phyloP scores from a whole-genome alignment of 2,797 vertebrate genomes.

The Platyrinchus mystaceus region DNA sequence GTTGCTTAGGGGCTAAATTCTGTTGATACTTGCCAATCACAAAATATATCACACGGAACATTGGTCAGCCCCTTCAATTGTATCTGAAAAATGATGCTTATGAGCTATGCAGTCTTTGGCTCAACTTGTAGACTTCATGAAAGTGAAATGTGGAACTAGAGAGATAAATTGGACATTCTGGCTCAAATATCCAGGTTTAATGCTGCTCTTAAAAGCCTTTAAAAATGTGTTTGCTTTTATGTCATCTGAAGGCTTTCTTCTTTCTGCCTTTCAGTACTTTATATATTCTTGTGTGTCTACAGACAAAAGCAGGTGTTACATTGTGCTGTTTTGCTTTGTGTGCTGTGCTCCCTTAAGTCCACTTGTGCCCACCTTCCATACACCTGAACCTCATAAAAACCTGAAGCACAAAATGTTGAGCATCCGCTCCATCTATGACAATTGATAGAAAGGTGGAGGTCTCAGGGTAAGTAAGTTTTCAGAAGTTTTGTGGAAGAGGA shows the following conservation, averaged over 20 bases:
- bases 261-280: not conserved
- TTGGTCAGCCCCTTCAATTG: not conserved
- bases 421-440: fast-evolving
- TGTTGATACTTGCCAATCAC: not conserved
- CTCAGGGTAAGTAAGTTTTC: not conserved
- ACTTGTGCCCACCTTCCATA: not conserved
- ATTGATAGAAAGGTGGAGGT: not conserved
- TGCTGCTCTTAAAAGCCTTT: not conserved
- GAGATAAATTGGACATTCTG: not conserved
- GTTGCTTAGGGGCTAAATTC: not conserved
- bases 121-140: not conserved
- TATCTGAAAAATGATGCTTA: not conserved
- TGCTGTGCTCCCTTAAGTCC: not conserved
- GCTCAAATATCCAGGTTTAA: not conserved
- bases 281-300: not conserved
- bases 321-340: not conserved
- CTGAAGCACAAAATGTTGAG: not conserved
- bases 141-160: not conserved
- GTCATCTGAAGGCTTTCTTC: not conserved
- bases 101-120: not conserved
- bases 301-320: not conserved
- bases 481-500: not conserved
- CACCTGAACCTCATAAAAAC: not conserved
- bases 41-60: not conserved
- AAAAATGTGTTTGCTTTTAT: not conserved